Evolutionary conservation across 35 echinoderm and acorn worm genomes (phyloP).

Genomic region (Ophioderma brevispina): DNA sequence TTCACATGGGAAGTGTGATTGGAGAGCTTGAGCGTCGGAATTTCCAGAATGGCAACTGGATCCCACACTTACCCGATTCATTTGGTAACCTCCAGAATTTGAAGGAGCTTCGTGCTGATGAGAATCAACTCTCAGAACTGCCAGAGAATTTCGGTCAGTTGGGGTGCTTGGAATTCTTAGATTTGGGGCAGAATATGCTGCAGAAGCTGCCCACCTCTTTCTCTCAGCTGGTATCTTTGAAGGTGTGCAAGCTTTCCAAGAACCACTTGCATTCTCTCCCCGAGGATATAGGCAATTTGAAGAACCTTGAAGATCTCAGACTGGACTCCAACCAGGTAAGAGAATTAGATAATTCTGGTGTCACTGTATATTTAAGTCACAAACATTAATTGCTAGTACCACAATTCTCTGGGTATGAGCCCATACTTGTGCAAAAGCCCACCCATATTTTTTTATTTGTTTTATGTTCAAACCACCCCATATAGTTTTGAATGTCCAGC

Average conservation of each 20-base stretch:
- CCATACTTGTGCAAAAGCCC: background rate
- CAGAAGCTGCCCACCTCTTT: conserved; percentile 68
- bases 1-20: conserved; percentile 85
- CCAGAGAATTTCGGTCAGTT: conserved; percentile 86
- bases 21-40: conserved; percentile 72
- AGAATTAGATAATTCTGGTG: no score
- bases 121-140: conserved; percentile 75
- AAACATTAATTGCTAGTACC: no score
- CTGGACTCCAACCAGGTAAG: conserved; percentile 83
- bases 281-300: conserved; percentile 79
- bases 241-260: conserved; percentile 82
- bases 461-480: no score
- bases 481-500: no score
- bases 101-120: conserved; percentile 63
- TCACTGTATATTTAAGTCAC: background rate
- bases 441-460: no score
- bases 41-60: conserved; percentile 96
- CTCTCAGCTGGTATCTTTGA: conserved; percentile 55
- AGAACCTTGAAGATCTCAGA: conserved; percentile 50
- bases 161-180: conserved; percentile 63
- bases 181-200: conserved; percentile 89
- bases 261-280: conserved; percentile 76
- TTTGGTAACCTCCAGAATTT: conserved; percentile 71
- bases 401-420: background rate
- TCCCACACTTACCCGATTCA: conserved; percentile 57